phyloP scores from a whole-genome alignment of 2,888 invertebrate species.

The Escarpia spicata region DNA sequence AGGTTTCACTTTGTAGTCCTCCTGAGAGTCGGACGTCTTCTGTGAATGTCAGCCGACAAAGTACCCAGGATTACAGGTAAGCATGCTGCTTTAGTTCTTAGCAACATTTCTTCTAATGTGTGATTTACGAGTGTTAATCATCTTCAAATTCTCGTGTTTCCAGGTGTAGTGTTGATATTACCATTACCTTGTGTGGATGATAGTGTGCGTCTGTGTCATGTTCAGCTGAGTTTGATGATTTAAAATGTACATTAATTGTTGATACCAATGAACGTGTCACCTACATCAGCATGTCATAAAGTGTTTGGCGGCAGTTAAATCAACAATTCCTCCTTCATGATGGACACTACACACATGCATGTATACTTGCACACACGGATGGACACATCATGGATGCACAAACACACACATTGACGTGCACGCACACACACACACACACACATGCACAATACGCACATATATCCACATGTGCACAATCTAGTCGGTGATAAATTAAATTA shows the following conservation, averaged over 20 bases:
- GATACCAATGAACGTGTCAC: too few species aligned
- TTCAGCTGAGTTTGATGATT: not conserved
- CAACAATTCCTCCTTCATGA: too few species aligned
- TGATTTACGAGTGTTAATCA: constrained; percentile 5
- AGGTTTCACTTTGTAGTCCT: constrained; percentile 41
- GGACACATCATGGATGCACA: not conserved
- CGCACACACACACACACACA: constrained; percentile 18
- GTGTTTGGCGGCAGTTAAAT: too few species aligned
- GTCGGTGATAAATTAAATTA: not conserved
- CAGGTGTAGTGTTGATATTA: not conserved
- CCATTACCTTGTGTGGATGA: too few species aligned
- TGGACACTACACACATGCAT: too few species aligned
- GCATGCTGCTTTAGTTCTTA: not conserved
- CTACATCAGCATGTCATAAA: too few species aligned
- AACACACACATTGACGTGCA: not conserved
- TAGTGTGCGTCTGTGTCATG: not conserved
- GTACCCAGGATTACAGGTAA: constrained; percentile 64
- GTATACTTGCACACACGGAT: not conserved
- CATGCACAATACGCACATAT: not conserved
- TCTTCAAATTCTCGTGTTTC: not conserved
- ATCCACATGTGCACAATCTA: not conserved
- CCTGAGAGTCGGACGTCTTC: constrained; percentile 50
- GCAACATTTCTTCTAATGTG: not conserved
- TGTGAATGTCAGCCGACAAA: constrained; percentile 52
- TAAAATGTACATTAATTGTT: not conserved